These are phyloP conservation scores for Platerodrilus igneus DNA, from an alignment of 2,888 invertebrate species.

Conservation along the genomic window DNA sequence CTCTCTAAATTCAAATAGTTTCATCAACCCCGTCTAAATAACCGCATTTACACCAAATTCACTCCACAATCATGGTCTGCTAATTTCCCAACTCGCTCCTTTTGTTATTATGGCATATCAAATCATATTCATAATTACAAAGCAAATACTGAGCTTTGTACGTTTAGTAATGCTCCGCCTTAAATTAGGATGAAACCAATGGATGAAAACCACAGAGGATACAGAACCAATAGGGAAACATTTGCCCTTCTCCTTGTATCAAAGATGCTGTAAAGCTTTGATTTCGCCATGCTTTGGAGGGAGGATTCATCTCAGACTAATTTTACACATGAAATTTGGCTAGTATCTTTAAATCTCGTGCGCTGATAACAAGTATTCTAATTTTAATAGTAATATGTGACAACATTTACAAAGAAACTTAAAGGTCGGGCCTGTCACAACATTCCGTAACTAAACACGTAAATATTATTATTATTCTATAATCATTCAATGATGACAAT, in stretches of 20 bases:
- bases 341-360: conserved; percentile 32
- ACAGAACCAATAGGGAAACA: conserved; percentile 31
- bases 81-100: conserved; percentile 46
- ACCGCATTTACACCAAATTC: conserved; percentile 44
- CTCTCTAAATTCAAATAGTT: conserved; percentile 47
- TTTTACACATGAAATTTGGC: conserved; percentile 33
- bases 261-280: conserved; percentile 31
- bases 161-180: conserved; percentile 31
- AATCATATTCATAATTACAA: conserved; percentile 52
- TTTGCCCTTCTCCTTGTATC: conserved; percentile 28
- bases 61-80: conserved; percentile 45
- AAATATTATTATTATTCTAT: background rate
- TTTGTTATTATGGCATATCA: conserved; percentile 45
- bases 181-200: conserved; percentile 24
- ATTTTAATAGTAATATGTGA: conserved; percentile 19
- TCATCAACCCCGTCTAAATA: conserved; percentile 44
- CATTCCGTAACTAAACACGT: too few species aligned
- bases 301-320: conserved; percentile 28
- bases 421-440: too few species aligned
- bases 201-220: conserved; percentile 19
- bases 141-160: conserved; percentile 42
- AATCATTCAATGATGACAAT: conserved; percentile 47
- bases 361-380: conserved; percentile 24
- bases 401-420: too few species aligned
- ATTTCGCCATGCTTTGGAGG: conserved; percentile 31